Evolutionary conservation across 2,797 vertebrate species (phyloP).

Genomic region (Anolis apletophallus): DNA sequence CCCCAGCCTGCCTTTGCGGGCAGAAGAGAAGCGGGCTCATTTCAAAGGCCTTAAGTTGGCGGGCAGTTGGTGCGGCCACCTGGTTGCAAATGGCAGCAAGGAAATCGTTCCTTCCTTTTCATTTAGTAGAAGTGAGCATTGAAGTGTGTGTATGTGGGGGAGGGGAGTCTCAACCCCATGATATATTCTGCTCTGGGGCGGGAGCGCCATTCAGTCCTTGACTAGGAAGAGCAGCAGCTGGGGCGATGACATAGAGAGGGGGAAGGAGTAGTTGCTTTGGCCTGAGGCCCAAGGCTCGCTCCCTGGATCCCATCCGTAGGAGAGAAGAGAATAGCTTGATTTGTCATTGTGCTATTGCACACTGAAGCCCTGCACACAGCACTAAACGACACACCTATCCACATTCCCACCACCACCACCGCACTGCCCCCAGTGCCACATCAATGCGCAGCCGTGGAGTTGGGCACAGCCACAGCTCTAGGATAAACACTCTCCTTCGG

Average conservation of each 20-base stretch:
- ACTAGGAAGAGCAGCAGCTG: background rate
- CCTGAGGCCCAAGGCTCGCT: background rate
- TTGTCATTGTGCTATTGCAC: too few species aligned
- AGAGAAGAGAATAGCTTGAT: background rate
- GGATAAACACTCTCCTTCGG: too few species aligned
- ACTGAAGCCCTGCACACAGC: too few species aligned
- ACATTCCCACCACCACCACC: too few species aligned
- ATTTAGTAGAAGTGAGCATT: conserved; percentile 17
- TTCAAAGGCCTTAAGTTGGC: background rate
- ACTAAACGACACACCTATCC: too few species aligned
- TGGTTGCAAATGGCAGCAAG: conserved; percentile 17
- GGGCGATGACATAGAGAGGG: background rate
- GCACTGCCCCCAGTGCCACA: too few species aligned
- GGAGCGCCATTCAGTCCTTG: conserved; percentile 32
- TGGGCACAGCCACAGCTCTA: too few species aligned
- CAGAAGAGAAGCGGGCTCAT: background rate
- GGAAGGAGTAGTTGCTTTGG: background rate
- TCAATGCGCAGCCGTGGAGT: too few species aligned
- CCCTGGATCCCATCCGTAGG: background rate
- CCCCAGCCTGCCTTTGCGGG: background rate
- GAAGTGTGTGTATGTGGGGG: background rate
- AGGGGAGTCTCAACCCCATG: conserved; percentile 14
- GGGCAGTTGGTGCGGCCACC: background rate
- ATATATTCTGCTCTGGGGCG: background rate
- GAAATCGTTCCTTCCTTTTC: conserved; percentile 13